Evolutionary conservation across 2,888 invertebrate species (phyloP).

Genomic region (Loripinus fragilis): DNA sequence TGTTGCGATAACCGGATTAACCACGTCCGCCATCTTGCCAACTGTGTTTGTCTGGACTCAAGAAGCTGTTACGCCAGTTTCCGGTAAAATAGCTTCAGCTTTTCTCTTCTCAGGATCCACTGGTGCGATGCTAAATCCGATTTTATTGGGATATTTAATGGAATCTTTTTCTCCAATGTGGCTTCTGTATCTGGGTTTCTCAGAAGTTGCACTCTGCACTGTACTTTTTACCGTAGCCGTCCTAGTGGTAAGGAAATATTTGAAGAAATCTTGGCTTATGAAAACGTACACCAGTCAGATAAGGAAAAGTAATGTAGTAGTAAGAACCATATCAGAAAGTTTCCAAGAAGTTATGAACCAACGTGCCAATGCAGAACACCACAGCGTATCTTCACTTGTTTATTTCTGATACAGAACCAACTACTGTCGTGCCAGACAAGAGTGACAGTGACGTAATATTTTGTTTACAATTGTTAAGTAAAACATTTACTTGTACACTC

Average conservation of each 20-base stretch:
- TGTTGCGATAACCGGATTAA: constrained; percentile 47
- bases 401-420: background rate
- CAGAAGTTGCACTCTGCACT: constrained; percentile 34
- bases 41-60: constrained; percentile 61
- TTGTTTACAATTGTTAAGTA: no score
- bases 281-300: background rate
- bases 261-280: background rate
- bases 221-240: constrained; percentile 24
- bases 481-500: no score
- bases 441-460: no score
- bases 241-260: background rate
- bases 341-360: background rate
- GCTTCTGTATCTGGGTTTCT: constrained; percentile 53
- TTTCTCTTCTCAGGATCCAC: constrained; percentile 53
- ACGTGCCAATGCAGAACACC: background rate
- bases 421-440: no score
- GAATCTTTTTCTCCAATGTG: constrained; percentile 60
- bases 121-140: constrained; percentile 58
- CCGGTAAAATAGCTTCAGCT: constrained; percentile 54
- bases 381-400: background rate
- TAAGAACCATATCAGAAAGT: background rate
- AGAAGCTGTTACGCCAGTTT: constrained; percentile 54
- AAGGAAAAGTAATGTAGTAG: background rate
- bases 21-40: constrained; percentile 58
- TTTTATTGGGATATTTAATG: constrained; percentile 60